Conservation (phyloP, 2,797 vertebrate genomes). For the Pseudochaenichthys georgianus region DNA sequence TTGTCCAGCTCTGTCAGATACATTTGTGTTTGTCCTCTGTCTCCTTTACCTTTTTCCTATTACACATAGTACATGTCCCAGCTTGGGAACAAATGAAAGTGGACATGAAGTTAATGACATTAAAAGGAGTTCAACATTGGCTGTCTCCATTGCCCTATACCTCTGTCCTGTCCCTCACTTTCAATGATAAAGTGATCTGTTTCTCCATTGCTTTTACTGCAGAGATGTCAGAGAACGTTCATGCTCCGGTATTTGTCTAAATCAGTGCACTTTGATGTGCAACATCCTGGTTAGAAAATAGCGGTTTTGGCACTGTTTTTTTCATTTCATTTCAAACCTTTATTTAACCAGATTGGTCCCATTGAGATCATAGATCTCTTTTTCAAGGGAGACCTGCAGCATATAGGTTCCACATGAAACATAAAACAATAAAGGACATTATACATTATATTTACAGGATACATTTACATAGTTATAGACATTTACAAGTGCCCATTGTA, state of each 20-base stretch:
- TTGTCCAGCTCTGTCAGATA: slow-evolving; percentile 57
- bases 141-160: slow-evolving; percentile 56
- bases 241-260: slow-evolving; percentile 20
- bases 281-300: background rate
- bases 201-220: slow-evolving; percentile 39
- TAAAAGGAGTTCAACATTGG: slow-evolving; percentile 63
- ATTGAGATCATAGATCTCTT: too few species aligned
- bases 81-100: slow-evolving; percentile 62
- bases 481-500: too few species aligned
- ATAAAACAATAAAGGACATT: too few species aligned
- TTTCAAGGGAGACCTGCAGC: too few species aligned
- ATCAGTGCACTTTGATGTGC: slow-evolving; percentile 9
- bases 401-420: too few species aligned
- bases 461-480: too few species aligned
- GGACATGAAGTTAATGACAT: slow-evolving; percentile 72
- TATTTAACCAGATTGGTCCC: too few species aligned
- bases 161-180: slow-evolving; percentile 36
- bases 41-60: slow-evolving; percentile 40
- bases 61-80: slow-evolving; percentile 19
- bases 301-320: background rate
- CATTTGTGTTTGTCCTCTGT: slow-evolving; percentile 54
- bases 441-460: too few species aligned
- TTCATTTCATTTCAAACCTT: too few species aligned
- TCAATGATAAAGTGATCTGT: slow-evolving; percentile 60
- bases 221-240: slow-evolving; percentile 17